Evolutionary conservation across 2,888 invertebrate species (phyloP).

Genomic region (Eumerus sabulonum): DNA sequence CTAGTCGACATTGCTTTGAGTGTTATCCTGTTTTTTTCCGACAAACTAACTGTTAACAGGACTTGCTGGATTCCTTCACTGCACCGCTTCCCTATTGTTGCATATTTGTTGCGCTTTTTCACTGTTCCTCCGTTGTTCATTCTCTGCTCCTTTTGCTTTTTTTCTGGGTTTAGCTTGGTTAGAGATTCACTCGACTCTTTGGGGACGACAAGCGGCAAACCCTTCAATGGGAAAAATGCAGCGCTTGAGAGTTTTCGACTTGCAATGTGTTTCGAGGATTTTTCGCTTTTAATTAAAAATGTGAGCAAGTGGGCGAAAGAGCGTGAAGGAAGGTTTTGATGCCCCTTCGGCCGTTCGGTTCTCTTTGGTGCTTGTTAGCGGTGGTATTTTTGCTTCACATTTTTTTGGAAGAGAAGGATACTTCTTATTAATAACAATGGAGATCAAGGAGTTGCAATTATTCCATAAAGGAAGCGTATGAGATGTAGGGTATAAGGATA

Average conservation of each 20-base stretch:
- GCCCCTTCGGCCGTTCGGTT: too few species aligned
- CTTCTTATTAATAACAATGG: too few species aligned
- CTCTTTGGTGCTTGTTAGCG: too few species aligned
- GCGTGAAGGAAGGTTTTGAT: neutral
- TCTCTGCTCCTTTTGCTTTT: too few species aligned
- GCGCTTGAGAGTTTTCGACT: slow-evolving; percentile 27
- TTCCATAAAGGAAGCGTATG: too few species aligned
- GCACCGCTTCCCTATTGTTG: slow-evolving; percentile 38
- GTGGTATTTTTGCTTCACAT: too few species aligned
- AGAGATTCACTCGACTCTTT: slow-evolving; percentile 2
- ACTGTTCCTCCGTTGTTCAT: too few species aligned
- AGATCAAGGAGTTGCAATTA: too few species aligned
- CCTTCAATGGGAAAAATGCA: slow-evolving; percentile 21
- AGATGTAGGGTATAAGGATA: too few species aligned
- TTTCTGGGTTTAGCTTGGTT: neutral
- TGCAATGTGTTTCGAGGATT: slow-evolving; percentile 31
- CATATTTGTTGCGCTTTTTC: slow-evolving; percentile 58
- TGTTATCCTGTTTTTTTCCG: slow-evolving; percentile 55
- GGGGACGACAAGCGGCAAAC: slow-evolving; percentile 10
- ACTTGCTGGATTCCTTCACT: slow-evolving; percentile 3
- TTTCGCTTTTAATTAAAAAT: slow-evolving; percentile 38
- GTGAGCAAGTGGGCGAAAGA: slow-evolving; percentile 8
- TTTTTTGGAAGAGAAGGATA: too few species aligned
- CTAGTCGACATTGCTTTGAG: slow-evolving; percentile 28
- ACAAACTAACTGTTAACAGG: slow-evolving; percentile 55